Percentiles rank a stretch among this genome's conserved stretches.
Conservation (phyloP, 2,797 vertebrate genomes). For the Pteronotus mesoamericanus region DNA sequence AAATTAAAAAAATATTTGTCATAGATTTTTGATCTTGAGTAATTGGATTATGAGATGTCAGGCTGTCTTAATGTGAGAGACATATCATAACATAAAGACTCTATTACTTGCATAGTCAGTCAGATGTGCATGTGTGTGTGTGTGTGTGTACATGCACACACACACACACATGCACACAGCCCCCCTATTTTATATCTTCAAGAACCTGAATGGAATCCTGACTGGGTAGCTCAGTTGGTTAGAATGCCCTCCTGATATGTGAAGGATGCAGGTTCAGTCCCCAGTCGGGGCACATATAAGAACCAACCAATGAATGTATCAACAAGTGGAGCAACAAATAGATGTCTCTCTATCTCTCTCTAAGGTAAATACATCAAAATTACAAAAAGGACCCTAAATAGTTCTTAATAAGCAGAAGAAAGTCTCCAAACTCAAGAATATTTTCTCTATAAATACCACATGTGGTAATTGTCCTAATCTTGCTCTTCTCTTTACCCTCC, state of each 20-base stretch:
- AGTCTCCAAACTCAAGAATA: conserved; percentile 21
- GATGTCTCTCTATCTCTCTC: neutral
- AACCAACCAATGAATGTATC: neutral
- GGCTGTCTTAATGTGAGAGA: conserved; percentile 33
- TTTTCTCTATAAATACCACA: neutral
- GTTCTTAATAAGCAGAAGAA: neutral
- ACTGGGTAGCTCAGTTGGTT: neutral
- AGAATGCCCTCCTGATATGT: neutral
- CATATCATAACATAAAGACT: neutral
- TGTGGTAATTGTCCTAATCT: neutral
- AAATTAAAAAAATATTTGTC: conserved; percentile 27
- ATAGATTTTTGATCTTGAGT: neutral
- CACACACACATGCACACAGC: neutral
- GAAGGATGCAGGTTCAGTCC: neutral
- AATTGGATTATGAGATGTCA: conserved; percentile 23
- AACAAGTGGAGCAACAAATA: neutral
- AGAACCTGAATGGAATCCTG: neutral
- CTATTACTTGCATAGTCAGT: neutral
- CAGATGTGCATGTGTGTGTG: neutral
- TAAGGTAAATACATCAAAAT: neutral
- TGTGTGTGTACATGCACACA: neutral
- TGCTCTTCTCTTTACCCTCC: neutral
- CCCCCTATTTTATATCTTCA: neutral
- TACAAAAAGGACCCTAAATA: neutral
- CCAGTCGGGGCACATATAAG: neutral